Conservation (phyloP, 2,113 vertebrate genomes). For the Peromyscus polionotus region DNA sequence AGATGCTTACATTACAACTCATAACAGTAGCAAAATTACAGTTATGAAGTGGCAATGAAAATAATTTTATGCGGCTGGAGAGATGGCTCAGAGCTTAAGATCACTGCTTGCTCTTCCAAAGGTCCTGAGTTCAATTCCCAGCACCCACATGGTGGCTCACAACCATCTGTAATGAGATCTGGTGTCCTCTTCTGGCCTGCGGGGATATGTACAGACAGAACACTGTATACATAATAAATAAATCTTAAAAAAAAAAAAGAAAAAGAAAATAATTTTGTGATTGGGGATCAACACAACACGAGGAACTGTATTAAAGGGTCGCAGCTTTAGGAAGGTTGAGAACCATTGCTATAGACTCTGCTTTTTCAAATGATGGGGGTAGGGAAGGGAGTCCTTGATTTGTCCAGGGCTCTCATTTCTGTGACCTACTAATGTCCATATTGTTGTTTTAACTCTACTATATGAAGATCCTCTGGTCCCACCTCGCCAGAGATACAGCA, state of each 20-base stretch:
- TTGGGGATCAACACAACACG: neutral
- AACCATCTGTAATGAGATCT: too few species aligned
- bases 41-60: neutral
- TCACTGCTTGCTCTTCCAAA: too few species aligned
- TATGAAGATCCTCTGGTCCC: neutral
- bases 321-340: neutral
- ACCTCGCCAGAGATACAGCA: neutral
- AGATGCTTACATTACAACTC: neutral
- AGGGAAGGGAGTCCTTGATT: neutral
- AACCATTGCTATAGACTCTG: neutral
- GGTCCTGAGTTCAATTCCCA: too few species aligned
- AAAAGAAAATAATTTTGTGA: neutral
- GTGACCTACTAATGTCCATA: neutral
- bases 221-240: too few species aligned
- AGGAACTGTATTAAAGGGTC: neutral
- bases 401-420: neutral
- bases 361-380: neutral
- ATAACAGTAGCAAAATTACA: neutral
- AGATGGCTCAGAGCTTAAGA: too few species aligned
- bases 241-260: too few species aligned
- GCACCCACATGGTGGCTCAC: too few species aligned
- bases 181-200: too few species aligned
- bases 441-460: constrained; percentile 2
- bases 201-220: too few species aligned
- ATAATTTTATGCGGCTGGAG: neutral